A percentile compares a stretch with the other conserved stretches of the same genome.
Conservation (phyloP, 2,113 vertebrate species). For the Prunella himalayana region DNA sequence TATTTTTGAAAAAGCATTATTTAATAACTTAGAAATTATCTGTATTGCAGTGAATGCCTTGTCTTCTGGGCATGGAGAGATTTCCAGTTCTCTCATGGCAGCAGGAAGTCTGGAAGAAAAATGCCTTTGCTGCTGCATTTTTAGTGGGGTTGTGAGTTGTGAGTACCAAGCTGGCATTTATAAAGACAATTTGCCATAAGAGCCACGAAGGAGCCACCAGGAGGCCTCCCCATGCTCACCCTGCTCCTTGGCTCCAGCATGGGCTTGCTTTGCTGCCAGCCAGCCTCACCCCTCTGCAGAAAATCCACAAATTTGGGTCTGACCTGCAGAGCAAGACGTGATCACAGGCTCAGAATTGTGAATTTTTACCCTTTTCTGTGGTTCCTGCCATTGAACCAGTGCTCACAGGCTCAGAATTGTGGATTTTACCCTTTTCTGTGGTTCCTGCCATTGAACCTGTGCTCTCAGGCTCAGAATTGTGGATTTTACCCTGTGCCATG, state of each 20-base stretch:
- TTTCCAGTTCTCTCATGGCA: background rate
- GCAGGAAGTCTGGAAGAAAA: background rate
- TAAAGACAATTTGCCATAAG: background rate
- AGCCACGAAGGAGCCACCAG: background rate
- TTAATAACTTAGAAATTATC: background rate
- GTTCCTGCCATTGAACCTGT: background rate
- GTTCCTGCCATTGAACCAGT: background rate
- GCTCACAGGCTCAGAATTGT: background rate
- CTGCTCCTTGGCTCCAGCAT: background rate
- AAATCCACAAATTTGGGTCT: rapidly evolving
- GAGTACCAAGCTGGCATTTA: background rate
- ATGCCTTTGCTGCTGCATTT: background rate
- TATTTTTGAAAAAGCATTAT: background rate
- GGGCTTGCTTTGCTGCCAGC: background rate
- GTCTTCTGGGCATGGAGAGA: background rate
- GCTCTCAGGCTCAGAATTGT: background rate
- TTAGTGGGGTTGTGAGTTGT: background rate
- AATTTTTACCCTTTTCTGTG: background rate
- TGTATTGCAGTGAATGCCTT: background rate
- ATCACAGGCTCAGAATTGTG: no score
- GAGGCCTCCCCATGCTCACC: background rate
- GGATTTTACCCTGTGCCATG: background rate
- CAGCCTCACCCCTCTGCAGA: background rate
- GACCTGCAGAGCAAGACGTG: background rate
- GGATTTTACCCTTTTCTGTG: background rate